Evolutionary conservation across 2,113 vertebrate species (phyloP).

Genomic region (Zosterops hypoxanthus): DNA sequence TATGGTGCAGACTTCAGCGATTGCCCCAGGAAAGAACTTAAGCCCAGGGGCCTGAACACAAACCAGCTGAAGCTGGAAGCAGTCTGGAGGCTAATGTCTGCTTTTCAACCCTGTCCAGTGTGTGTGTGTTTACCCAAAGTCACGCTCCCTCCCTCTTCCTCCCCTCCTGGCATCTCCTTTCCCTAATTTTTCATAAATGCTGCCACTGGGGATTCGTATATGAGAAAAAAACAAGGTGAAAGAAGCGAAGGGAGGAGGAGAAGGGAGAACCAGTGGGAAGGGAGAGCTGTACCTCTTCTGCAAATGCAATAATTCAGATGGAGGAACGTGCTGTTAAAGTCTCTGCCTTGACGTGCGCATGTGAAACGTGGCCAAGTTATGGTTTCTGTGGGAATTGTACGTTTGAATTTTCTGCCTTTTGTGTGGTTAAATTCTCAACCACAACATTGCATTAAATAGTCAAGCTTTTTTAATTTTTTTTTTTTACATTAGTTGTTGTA

Average conservation of each 20-base stretch:
- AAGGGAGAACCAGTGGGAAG: not conserved
- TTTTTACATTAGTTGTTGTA: conserved; percentile 15
- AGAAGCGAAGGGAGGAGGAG: not conserved
- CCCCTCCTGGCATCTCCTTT: not conserved
- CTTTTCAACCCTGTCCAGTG: not conserved
- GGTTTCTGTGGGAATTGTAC: conserved; percentile 65
- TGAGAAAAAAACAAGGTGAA: not conserved
- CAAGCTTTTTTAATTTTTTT: not conserved
- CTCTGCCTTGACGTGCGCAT: conserved; percentile 41
- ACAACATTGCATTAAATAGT: conserved; percentile 60
- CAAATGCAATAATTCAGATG: not conserved
- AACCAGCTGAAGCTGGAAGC: not conserved
- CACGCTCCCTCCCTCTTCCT: not conserved
- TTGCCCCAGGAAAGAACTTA: not conserved
- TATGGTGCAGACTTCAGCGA: accelerated
- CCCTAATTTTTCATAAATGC: not conserved
- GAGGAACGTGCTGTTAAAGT: not conserved
- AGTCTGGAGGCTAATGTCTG: not conserved
- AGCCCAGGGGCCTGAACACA: not conserved
- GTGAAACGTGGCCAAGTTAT: conserved; percentile 62
- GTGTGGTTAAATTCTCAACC: conserved; percentile 54
- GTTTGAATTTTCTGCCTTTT: conserved; percentile 58
- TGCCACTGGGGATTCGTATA: not conserved
- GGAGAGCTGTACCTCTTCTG: conserved; percentile 6
- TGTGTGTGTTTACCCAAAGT: not conserved